Conservation (phyloP, 2,797 vertebrate species). For the Thaleichthys pacificus region DNA sequence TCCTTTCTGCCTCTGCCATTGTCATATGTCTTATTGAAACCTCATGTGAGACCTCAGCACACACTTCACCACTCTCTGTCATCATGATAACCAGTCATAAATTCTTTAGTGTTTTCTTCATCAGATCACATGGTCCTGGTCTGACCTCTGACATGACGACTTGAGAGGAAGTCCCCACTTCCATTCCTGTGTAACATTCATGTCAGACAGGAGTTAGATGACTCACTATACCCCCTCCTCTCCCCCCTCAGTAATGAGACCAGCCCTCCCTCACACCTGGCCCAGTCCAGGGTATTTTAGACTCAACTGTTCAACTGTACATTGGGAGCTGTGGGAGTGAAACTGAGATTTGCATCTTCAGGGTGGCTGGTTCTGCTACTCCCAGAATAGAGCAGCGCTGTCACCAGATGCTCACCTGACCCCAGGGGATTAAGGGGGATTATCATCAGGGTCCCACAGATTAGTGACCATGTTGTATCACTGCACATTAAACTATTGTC, state of each 20-base stretch:
- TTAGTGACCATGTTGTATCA: no score
- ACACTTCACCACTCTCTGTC: no score
- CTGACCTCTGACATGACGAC: no score
- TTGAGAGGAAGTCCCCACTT: no score
- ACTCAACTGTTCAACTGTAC: neutral
- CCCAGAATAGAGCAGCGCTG: slow-evolving; percentile 2
- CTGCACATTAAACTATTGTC: neutral
- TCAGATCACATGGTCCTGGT: no score
- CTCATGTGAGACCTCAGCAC: no score
- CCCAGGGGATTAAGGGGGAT: neutral
- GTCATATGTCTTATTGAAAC: no score
- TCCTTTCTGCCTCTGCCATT: no score
- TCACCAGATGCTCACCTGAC: neutral
- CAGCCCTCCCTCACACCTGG: slow-evolving; percentile 3
- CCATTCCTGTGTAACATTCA: no score
- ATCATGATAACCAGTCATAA: no score
- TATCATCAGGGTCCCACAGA: neutral
- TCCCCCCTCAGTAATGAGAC: slow-evolving; percentile 37
- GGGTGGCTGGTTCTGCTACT: neutral
- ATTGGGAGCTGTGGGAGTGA: slow-evolving; percentile 1
- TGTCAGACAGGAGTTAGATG: no score
- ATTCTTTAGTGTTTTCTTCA: no score
- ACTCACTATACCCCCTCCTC: slow-evolving; percentile 9
- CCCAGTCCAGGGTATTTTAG: neutral
- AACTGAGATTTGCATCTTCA: neutral